These are phyloP conservation scores for Lophius americanus DNA, from an alignment of 2,797 vertebrate species.

Conservation along the genomic window DNA sequence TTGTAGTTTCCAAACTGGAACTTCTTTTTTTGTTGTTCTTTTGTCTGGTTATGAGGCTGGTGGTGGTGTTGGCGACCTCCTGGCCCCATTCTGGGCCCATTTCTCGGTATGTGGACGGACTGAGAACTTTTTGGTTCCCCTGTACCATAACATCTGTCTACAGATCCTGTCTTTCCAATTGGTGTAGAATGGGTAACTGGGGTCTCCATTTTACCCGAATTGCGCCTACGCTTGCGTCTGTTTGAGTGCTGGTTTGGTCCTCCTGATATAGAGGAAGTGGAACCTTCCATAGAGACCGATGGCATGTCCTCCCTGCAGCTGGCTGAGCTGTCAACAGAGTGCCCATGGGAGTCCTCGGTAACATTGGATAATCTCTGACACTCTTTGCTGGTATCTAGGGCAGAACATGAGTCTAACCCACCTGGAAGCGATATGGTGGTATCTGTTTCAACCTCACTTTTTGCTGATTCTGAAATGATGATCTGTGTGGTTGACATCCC, in stretches of 20 bases:
- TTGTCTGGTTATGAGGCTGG: conserved; percentile 49
- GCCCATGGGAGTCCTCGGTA: conserved; percentile 67
- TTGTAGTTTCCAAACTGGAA: conserved; percentile 96
- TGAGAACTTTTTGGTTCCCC: conserved; percentile 45
- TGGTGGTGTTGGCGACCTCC: conserved; percentile 69
- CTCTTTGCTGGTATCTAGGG: conserved; percentile 64
- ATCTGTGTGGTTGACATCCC: conserved; percentile 60
- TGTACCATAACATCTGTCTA: conserved; percentile 44
- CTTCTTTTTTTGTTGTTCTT: conserved; percentile 75
- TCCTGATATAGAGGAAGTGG: conserved; percentile 29
- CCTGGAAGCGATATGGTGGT: conserved; percentile 36
- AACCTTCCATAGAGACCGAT: conserved; percentile 52
- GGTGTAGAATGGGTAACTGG: conserved; percentile 57
- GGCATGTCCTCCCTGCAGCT: conserved; percentile 79
- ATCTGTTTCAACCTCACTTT: conserved; percentile 54
- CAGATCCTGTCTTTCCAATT: conserved; percentile 42
- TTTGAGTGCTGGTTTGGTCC: conserved; percentile 62
- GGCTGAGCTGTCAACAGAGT: conserved; percentile 79
- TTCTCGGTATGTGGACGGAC: conserved; percentile 69
- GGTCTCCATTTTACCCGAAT: conserved; percentile 82
- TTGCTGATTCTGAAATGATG: conserved; percentile 62
- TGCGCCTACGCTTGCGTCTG: conserved; percentile 84
- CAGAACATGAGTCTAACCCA: conserved; percentile 44
- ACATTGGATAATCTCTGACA: conserved; percentile 48
- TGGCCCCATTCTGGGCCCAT: conserved; percentile 37